Conservation (phyloP, 2,888 invertebrate genomes). For the Eristalis intricaria region DNA sequence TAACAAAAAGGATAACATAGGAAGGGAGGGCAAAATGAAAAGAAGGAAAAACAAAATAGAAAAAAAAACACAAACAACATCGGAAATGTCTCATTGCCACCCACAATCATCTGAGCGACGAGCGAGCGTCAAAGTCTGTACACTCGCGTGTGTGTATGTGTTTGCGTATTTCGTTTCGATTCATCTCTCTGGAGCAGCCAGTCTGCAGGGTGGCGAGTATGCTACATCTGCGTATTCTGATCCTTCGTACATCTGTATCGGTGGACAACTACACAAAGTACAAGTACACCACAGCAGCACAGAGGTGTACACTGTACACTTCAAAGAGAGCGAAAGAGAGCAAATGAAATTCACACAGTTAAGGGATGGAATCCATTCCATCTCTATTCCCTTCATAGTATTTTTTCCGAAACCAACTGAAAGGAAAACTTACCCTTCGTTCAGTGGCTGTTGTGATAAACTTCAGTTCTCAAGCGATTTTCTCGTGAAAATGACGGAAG, state of each 20-base stretch:
- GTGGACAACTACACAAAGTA: slow-evolving; percentile 8
- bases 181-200: neutral
- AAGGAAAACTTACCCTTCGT: slow-evolving; percentile 65
- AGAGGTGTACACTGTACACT: slow-evolving; percentile 4
- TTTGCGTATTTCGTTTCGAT: slow-evolving; percentile 25
- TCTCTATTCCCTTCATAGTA: slow-evolving; percentile 28
- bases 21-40: slow-evolving; percentile 6
- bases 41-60: slow-evolving; percentile 19
- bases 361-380: slow-evolving; percentile 54
- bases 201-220: neutral
- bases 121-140: slow-evolving; percentile 1
- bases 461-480: slow-evolving; percentile 67
- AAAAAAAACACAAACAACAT: slow-evolving; percentile 8
- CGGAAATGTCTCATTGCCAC: slow-evolving; percentile 63
- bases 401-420: slow-evolving; percentile 21
- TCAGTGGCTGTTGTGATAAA: slow-evolving; percentile 61
- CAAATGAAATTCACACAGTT: slow-evolving; percentile 30
- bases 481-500: slow-evolving; percentile 72
- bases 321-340: slow-evolving; percentile 28
- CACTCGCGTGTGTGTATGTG: slow-evolving; percentile 18
- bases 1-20: slow-evolving; percentile 49
- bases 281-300: neutral
- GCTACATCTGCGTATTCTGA: slow-evolving; percentile 51
- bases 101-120: slow-evolving; percentile 20
- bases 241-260: slow-evolving; percentile 21